Evolutionary conservation across 2,888 invertebrate species (phyloP).

Genomic region (Epirrhoe alternata): DNA sequence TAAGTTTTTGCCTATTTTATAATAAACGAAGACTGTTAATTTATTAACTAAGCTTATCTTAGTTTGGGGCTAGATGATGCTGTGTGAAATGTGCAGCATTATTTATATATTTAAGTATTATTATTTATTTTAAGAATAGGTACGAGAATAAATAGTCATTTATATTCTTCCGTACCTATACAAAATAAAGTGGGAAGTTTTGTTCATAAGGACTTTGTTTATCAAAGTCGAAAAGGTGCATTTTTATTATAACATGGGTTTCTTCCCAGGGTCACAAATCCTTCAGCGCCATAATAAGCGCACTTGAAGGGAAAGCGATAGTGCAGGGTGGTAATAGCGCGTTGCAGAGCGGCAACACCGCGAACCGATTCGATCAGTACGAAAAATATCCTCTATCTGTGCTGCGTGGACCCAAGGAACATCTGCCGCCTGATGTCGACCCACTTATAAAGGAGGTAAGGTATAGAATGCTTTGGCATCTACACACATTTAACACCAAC

Average conservation of each 20-base stretch:
- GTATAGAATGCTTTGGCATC: background rate
- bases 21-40: too few relatives aligned
- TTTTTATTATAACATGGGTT: background rate
- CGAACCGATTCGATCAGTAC: slow-evolving; percentile 88
- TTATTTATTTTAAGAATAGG: too few relatives aligned
- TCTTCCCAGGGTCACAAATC: slow-evolving; percentile 85
- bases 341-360: slow-evolving; percentile 84
- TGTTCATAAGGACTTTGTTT: too few relatives aligned
- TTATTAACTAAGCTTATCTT: too few relatives aligned
- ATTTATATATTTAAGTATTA: too few relatives aligned
- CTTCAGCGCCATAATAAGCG: slow-evolving; percentile 86
- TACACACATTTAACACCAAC: background rate
- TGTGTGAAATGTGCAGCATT: too few relatives aligned
- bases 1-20: too few relatives aligned
- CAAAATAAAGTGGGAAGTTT: too few relatives aligned
- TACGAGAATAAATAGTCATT: too few relatives aligned
- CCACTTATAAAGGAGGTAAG: slow-evolving; percentile 93
- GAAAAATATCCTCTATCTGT: slow-evolving; percentile 91
- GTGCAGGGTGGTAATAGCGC: slow-evolving; percentile 74
- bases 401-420: slow-evolving; percentile 90
- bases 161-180: too few relatives aligned
- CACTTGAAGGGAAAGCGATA: slow-evolving; percentile 79
- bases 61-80: too few relatives aligned
- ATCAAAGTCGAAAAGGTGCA: too few relatives aligned
- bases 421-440: slow-evolving; percentile 92